phyloP scores from a whole-genome alignment of 2,797 vertebrate genomes.

The Cirrhinus molitorella region DNA sequence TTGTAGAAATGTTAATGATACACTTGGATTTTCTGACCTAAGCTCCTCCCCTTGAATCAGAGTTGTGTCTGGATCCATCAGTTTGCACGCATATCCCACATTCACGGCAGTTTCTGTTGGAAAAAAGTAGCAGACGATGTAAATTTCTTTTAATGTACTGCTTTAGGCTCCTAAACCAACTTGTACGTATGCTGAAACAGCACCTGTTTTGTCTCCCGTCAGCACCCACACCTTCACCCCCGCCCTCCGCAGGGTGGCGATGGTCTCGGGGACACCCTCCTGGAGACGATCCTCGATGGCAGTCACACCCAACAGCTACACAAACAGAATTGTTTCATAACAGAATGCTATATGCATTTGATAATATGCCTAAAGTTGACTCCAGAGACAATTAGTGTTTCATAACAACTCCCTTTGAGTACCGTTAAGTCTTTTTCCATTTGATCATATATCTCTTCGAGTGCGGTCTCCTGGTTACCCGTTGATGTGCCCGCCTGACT shows the following conservation, averaged over 20 bases:
- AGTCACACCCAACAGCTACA: constrained; percentile 90
- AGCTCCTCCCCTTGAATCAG: constrained; percentile 89
- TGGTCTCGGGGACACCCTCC: constrained; percentile 89
- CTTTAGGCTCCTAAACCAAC: background rate
- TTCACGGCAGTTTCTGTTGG: constrained; percentile 91
- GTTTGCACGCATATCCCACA: constrained; percentile 88
- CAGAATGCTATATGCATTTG: background rate
- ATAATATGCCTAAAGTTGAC: constrained; percentile 8
- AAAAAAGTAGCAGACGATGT: constrained; percentile 2
- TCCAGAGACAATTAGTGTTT: background rate
- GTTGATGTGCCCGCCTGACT: constrained; percentile 72
- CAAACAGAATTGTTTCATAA: constrained; percentile 4
- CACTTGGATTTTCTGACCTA: constrained; percentile 74
- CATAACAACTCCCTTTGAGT: constrained; percentile 44
- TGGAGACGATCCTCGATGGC: constrained; percentile 95
- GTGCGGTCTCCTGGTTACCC: constrained; percentile 67
- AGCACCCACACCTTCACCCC: constrained; percentile 94
- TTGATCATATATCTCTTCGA: constrained; percentile 84
- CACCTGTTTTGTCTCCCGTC: constrained; percentile 97
- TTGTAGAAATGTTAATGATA: background rate
- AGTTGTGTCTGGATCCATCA: constrained; percentile 85
- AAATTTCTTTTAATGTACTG: background rate
- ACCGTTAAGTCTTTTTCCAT: constrained; percentile 91
- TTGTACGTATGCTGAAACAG: background rate
- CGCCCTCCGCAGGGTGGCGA: constrained; percentile 84